These are phyloP conservation scores for Physella acuta DNA, from an alignment of 1,140 invertebrate species.

Conservation along the genomic window DNA sequence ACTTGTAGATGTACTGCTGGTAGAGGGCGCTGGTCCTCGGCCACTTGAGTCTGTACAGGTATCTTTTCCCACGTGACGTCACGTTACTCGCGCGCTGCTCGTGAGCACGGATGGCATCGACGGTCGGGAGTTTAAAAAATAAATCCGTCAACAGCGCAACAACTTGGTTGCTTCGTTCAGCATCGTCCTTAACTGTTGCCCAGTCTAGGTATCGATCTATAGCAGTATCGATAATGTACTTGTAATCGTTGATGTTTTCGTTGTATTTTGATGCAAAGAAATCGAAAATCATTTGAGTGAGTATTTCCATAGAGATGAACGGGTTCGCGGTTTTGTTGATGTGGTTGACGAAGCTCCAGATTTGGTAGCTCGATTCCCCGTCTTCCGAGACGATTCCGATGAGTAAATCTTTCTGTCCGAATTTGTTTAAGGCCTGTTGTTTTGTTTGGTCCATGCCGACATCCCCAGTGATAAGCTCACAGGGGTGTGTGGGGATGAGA, in stretches of 20 bases:
- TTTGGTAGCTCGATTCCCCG: neutral
- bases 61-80: no score
- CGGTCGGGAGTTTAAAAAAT: neutral
- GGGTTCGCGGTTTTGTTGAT: neutral
- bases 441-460: neutral
- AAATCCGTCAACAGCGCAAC: neutral
- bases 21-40: no score
- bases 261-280: neutral
- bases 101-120: conserved; percentile 1
- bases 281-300: neutral
- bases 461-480: neutral
- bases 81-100: no score
- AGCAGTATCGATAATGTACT: neutral
- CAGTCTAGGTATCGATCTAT: conserved; percentile 1
- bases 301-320: neutral
- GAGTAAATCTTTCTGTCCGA: neutral
- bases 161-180: neutral
- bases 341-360: neutral
- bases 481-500: neutral
- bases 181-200: neutral
- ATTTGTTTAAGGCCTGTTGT: neutral
- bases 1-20: no score
- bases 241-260: neutral
- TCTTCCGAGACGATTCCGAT: neutral
- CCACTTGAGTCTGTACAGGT: no score